Percentiles rank a stretch among this genome's conserved stretches.
Evolutionary conservation across 2,797 vertebrate genomes (phyloP).

Genomic region (Danio choprae): DNA sequence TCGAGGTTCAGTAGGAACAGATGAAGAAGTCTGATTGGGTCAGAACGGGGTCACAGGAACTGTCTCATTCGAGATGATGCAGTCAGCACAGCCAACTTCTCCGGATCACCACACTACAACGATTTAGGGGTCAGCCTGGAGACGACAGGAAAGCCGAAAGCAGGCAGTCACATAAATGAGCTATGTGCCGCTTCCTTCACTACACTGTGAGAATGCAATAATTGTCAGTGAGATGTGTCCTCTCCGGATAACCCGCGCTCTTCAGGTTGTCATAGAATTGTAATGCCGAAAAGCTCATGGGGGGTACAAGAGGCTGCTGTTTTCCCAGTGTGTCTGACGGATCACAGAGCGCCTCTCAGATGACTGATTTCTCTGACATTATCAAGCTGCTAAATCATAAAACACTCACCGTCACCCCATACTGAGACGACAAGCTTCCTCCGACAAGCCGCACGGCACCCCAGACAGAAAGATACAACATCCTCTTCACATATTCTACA

Average conservation of each 20-base stretch:
- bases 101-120: conserved; percentile 5
- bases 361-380: conserved; percentile 59
- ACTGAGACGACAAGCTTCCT: conserved; percentile 37
- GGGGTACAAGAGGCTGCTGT: conserved; percentile 50
- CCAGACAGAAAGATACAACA: conserved; percentile 24
- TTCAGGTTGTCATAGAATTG: conserved; percentile 36
- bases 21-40: conserved; percentile 36
- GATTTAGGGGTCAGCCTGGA: conserved; percentile 25
- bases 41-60: conserved; percentile 44
- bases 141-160: background rate
- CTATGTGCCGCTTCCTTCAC: background rate
- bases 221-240: conserved; percentile 29
- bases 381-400: conserved; percentile 55
- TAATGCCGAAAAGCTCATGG: conserved; percentile 16
- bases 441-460: conserved; percentile 28
- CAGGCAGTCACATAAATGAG: conserved; percentile 23
- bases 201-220: background rate
- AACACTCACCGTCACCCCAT: conserved; percentile 42
- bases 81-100: background rate
- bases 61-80: conserved; percentile 24
- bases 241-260: background rate
- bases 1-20: conserved; percentile 39
- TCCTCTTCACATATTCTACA: conserved; percentile 11
- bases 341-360: conserved; percentile 58
- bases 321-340: conserved; percentile 64